Evolutionary conservation across 2,888 invertebrate genomes (phyloP).

Genomic region (Scaptomyza caliginosa): DNA sequence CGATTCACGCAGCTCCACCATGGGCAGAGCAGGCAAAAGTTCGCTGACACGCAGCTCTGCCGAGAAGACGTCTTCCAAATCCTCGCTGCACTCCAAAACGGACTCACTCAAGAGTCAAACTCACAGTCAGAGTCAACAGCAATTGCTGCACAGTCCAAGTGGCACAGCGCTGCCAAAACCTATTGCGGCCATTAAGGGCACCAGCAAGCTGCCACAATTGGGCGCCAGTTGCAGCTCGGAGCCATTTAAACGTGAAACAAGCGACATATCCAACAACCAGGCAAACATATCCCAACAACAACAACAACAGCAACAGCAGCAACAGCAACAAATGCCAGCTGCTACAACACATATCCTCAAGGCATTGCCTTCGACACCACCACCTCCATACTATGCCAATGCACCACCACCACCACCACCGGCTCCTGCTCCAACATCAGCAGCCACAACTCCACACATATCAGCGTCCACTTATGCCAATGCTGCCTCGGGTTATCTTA

Average conservation of each 20-base stretch:
- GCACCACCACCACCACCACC: constrained; percentile 34
- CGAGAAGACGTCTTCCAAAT: constrained; percentile 84
- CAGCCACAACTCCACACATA: constrained; percentile 32
- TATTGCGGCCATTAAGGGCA: constrained; percentile 95
- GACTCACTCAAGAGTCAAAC: constrained; percentile 78
- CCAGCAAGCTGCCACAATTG: constrained; percentile 89
- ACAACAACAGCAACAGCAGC: constrained; percentile 28
- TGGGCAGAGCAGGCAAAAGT: constrained; percentile 76
- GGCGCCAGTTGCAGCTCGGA: constrained; percentile 64
- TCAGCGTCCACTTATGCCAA: constrained; percentile 28
- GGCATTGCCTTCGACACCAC: constrained; percentile 48
- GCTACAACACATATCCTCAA: constrained; percentile 71
- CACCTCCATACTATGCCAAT: constrained; percentile 57
- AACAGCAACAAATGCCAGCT: constrained; percentile 31
- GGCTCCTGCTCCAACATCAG: constrained; percentile 5
- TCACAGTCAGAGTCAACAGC: constrained; percentile 45
- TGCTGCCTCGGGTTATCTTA: constrained; percentile 53
- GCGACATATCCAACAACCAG: constrained; percentile 82
- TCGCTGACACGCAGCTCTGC: constrained; percentile 82
- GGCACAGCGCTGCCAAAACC: constrained; percentile 93
- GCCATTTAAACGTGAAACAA: constrained; percentile 85
- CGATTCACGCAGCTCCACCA: constrained; percentile 78
- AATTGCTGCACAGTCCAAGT: constrained; percentile 71
- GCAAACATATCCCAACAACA: constrained; percentile 67
- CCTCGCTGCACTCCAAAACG: constrained; percentile 80